Evolutionary conservation across 1,140 invertebrate species (phyloP).

Genomic region (Brachystomella parvula): DNA sequence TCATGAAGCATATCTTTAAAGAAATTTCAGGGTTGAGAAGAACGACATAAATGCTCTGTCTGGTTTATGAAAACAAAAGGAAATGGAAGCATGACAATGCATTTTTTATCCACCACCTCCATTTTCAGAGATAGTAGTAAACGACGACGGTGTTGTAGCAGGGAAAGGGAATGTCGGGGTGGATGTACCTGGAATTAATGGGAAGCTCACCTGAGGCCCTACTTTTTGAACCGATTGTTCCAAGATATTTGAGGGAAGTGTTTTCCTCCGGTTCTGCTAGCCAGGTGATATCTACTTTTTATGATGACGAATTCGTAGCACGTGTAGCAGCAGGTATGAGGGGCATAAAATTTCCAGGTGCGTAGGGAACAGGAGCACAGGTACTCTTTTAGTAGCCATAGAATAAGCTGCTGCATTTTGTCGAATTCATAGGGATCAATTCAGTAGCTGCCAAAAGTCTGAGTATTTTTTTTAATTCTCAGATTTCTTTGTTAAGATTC

Average conservation of each 20-base stretch:
- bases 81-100: neutral
- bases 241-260: neutral
- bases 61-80: neutral
- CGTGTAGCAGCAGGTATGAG: too few relatives aligned
- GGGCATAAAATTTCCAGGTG: too few relatives aligned
- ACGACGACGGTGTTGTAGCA: neutral
- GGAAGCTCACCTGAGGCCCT: neutral
- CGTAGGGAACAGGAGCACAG: too few relatives aligned
- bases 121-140: neutral
- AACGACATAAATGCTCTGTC: neutral
- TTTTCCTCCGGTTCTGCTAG: neutral
- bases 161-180: neutral
- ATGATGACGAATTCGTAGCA: too few relatives aligned
- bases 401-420: too few relatives aligned
- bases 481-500: too few relatives aligned
- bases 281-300: neutral
- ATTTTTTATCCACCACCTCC: neutral
- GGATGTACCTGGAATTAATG: neutral
- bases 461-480: too few relatives aligned
- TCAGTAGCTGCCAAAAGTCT: too few relatives aligned
- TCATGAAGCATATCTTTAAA: neutral
- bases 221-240: neutral
- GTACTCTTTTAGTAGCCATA: too few relatives aligned
- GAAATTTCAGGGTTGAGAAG: neutral
- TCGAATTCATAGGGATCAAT: too few relatives aligned